A percentile compares a stretch with the other conserved stretches of the same genome.
Evolutionary conservation across 1,140 invertebrate species (phyloP).

Genomic region (Helicorthomorpha holstii): DNA sequence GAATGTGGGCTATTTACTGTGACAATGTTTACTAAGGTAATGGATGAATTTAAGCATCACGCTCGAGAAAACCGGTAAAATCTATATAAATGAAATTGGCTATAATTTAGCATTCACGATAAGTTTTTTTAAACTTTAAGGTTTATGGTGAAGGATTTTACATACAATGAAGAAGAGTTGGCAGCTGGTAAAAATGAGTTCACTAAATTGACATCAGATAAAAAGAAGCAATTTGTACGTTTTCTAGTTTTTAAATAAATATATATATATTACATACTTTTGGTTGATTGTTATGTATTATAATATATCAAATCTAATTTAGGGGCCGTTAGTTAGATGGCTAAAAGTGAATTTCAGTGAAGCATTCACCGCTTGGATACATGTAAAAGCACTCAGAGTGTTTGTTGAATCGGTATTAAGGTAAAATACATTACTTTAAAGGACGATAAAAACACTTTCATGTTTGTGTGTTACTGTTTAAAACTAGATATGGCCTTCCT

Average conservation of each 20-base stretch:
- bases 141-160: constrained; percentile 92
- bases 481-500: constrained; percentile 70
- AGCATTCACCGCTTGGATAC: constrained; percentile 96
- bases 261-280: no score
- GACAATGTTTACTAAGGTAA: constrained; percentile 93
- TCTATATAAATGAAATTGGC: no score
- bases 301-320: background rate
- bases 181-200: constrained; percentile 94
- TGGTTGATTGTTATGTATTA: background rate
- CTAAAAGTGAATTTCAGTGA: constrained; percentile 99
- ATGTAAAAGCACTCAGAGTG: constrained; percentile 92
- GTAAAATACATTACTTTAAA: constrained; percentile 30
- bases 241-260: no score
- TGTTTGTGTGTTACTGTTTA: background rate
- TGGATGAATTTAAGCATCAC: constrained; percentile 92
- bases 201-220: constrained; percentile 89
- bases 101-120: no score
- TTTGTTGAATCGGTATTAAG: constrained; percentile 98
- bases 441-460: no score
- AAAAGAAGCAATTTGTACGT: constrained; percentile 94
- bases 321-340: constrained; percentile 92
- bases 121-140: constrained; percentile 23
- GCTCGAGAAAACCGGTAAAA: constrained; percentile 92
- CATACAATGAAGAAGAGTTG: constrained; percentile 92
- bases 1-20: constrained; percentile 88